Evolutionary conservation across 2,888 invertebrate species (phyloP).

Genomic region (Smittia aterrima): DNA sequence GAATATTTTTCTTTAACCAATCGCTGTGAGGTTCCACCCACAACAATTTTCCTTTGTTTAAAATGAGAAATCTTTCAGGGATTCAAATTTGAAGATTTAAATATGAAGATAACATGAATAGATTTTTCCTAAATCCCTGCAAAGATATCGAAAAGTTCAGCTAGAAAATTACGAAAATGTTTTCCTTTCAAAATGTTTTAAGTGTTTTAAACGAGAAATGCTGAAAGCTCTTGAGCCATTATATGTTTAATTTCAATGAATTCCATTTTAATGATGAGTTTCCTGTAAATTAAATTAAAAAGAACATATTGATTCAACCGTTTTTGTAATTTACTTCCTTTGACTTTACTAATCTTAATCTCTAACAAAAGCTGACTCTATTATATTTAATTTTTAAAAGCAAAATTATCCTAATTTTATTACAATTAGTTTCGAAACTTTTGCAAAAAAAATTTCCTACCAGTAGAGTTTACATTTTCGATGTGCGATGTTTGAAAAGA

Average conservation of each 20-base stretch:
- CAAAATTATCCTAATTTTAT: too few relatives aligned
- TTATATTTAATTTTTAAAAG: too few relatives aligned
- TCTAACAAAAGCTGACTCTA: too few relatives aligned
- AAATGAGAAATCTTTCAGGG: too few relatives aligned
- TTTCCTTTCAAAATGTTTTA: background rate
- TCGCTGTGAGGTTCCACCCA: background rate
- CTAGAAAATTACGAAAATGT: background rate
- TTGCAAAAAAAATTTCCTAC: too few relatives aligned
- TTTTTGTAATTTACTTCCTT: too few relatives aligned
- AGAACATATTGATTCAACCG: too few relatives aligned
- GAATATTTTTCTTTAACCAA: background rate
- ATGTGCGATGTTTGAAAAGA: too few relatives aligned
- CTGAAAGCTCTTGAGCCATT: background rate
- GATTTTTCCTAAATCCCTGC: background rate
- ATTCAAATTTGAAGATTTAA: background rate
- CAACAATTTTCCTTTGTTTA: background rate
- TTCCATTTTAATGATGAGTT: constrained; percentile 19
- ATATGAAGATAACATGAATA: background rate
- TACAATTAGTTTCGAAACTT: too few relatives aligned
- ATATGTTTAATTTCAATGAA: background rate
- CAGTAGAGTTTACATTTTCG: too few relatives aligned
- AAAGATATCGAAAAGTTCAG: background rate
- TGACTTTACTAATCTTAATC: too few relatives aligned
- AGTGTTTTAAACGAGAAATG: background rate
- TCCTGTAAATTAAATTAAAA: constrained; percentile 32